Base-by-base conservation (phyloP, 2,888 invertebrate species). In the Stomorhina lunata region DNA sequence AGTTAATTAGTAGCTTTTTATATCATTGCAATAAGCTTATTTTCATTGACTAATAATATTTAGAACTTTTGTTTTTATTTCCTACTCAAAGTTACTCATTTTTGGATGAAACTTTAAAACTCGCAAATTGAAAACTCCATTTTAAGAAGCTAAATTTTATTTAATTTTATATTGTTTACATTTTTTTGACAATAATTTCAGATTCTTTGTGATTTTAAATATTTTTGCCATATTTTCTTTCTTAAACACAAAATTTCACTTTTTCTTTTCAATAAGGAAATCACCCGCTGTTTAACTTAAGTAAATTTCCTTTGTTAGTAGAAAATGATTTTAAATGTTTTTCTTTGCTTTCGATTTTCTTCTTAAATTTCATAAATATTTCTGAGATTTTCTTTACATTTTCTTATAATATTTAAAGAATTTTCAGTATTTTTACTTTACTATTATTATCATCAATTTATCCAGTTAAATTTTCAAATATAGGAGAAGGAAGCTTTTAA, bases 291-390 rank as follows among this genome's bases (percentile, higher is more conserved):
- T 29, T 82, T 43, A 59, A 65, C 45, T 75, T 25, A 75, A 79
- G 25, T 59, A 27, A 66, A 69, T 79, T 78, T 82, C 50, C 82
- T 82, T 79, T 82, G 71, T 82, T 78, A 12, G 43, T 29, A 37
- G 34, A 59, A 81, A 77, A 40, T 17, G 32, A 32, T 43, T 68
- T 68, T 50, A 22, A 40, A 29, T 55, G 40, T 48, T 72, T 66
- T 1, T 40, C 3, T 55, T 71, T 34, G 17, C 9, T 76, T 63
- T 17, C 34, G n/a, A n/a, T n/a, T 69, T 63, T 32, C 29, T 45
- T 43, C 37, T 10, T 10, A 57, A 4, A 32, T 45, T 17, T 3
- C 5, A 32, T 15, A 66, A 45, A 76, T 34, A 29, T 50, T 45
- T 53, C 59, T 61, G 27, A 2, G 25, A 34, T 73, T 68, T 68